Evolutionary conservation across 2,113 vertebrate genomes (phyloP).

Genomic region (Mesitornis unicolor): DNA sequence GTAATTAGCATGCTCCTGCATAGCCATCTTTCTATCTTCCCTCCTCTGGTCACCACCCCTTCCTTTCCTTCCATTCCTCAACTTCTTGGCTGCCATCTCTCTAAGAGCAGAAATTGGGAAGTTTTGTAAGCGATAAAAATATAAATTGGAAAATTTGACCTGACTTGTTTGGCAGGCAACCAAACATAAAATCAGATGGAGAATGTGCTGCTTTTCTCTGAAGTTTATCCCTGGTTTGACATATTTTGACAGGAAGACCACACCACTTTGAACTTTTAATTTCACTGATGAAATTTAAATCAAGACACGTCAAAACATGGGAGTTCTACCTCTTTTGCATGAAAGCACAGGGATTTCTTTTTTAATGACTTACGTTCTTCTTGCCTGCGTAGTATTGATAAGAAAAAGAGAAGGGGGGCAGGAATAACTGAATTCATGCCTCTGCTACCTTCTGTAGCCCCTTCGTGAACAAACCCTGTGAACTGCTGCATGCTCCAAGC

Average conservation of each 20-base stretch:
- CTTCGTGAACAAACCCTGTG: neutral
- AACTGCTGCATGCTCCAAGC: neutral
- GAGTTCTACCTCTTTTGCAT: neutral
- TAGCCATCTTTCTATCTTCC: neutral
- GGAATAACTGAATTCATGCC: neutral
- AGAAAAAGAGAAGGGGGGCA: neutral
- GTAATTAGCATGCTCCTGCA: neutral
- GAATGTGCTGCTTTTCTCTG: neutral
- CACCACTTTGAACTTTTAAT: neutral
- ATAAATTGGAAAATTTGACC: neutral
- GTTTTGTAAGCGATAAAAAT: neutral
- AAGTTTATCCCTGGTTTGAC: neutral
- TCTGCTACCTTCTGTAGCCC: neutral
- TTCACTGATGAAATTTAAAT: neutral
- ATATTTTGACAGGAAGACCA: neutral
- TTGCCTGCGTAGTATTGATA: neutral
- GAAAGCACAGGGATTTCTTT: neutral
- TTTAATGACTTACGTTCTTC: neutral
- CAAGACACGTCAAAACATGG: neutral
- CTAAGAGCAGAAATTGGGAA: neutral
- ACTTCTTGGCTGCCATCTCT: neutral
- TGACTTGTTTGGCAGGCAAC: neutral
- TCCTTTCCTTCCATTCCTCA: neutral
- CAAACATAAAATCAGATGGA: neutral
- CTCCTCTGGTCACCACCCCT: neutral